Conservation (phyloP, 30 jellyfish, hydroid and myxozoan genomes). For the Mastigias papua region DNA sequence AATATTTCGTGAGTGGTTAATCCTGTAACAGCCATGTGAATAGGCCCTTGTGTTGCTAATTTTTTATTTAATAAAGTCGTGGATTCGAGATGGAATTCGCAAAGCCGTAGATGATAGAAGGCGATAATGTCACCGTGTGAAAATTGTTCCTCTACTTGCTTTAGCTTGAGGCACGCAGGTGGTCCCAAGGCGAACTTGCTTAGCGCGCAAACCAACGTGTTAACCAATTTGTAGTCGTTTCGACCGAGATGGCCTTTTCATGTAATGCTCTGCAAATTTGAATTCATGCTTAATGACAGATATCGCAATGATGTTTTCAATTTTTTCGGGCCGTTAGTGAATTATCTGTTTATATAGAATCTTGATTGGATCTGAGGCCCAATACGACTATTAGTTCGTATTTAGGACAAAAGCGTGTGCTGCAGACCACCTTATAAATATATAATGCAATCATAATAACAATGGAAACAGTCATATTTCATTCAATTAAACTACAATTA, state of each 20-base stretch:
- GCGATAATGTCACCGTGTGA: neutral
- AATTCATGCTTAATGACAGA: neutral
- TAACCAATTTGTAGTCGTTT: neutral
- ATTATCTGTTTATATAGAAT: too few relatives aligned
- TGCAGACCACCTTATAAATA: neutral
- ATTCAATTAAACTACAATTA: too few relatives aligned
- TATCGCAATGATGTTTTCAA: neutral
- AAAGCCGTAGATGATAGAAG: slow-evolving; percentile 1
- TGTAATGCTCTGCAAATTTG: neutral
- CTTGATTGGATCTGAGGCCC: too few relatives aligned
- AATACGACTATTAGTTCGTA: neutral
- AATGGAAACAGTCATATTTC: too few relatives aligned
- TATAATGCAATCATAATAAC: neutral
- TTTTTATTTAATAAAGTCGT: neutral
- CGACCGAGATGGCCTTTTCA: neutral
- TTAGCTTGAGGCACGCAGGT: neutral
- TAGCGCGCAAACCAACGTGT: neutral
- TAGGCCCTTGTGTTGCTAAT: neutral
- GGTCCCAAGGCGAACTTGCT: neutral
- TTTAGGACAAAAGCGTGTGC: neutral
- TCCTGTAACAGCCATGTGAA: neutral
- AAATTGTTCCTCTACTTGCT: neutral
- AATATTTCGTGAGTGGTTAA: neutral
- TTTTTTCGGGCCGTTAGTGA: too few relatives aligned
- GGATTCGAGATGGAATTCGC: neutral